phyloP scores from a whole-genome alignment of 92 coral and sea anemone genomes.

The Parazoanthus swiftii region DNA sequence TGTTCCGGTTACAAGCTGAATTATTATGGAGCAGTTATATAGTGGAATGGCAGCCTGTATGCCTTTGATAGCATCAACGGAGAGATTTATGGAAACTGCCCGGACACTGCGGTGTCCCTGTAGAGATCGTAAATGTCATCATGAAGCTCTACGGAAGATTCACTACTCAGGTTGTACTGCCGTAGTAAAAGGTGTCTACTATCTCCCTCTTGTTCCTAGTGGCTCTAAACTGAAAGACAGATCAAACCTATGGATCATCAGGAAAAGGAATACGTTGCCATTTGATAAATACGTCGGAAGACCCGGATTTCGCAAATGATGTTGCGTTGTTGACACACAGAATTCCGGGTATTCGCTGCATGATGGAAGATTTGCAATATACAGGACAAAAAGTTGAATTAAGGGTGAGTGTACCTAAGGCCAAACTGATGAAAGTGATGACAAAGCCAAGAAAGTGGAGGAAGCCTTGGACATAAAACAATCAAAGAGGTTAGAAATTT shows the following conservation, averaged over 20 bases:
- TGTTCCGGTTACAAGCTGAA: too few relatives aligned
- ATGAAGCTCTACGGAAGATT: not conserved
- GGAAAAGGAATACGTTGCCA: not conserved
- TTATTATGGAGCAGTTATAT: too few relatives aligned
- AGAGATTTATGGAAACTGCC: slow-evolving; percentile 24
- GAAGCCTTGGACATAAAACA: not conserved
- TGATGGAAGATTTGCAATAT: too few relatives aligned
- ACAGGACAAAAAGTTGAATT: not conserved
- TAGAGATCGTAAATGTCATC: not conserved
- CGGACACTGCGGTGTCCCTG: not conserved
- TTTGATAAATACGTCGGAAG: too few relatives aligned
- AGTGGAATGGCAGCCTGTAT: too few relatives aligned
- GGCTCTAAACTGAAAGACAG: too few relatives aligned
- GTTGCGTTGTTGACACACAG: slow-evolving; percentile 10
- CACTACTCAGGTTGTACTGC: not conserved
- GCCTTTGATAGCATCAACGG: not conserved
- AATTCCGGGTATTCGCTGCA: not conserved
- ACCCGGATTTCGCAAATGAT: slow-evolving; percentile 14
- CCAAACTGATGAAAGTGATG: slow-evolving; percentile 21
- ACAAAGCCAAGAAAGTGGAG: not conserved
- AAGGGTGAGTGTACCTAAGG: not conserved
- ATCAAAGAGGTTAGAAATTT: too few relatives aligned
- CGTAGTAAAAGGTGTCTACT: too few relatives aligned
- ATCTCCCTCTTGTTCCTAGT: too few relatives aligned
- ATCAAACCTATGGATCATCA: not conserved